Base-by-base conservation (phyloP, 2,797 vertebrate species). In the Rhodeus uyekii region DNA sequence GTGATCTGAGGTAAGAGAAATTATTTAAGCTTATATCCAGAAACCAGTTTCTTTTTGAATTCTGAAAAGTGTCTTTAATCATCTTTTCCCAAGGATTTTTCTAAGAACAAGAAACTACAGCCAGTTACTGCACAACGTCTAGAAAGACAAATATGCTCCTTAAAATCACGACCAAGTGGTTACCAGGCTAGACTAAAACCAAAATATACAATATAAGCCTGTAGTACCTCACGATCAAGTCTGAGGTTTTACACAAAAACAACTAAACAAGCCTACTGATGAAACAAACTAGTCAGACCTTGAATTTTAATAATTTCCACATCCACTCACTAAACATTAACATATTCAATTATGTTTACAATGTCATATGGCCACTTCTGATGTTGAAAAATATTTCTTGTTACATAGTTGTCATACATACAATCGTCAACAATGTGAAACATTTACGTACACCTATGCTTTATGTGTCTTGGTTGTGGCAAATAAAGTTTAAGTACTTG, bases 11-110 rank as follows among this genome's bases (percentile, higher is more conserved):
- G 19, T 36, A 58, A 53, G 48, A 77, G 32, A 60, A 32, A 18
- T 60, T 73, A 53, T 18, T 81, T 77, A 58, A 65, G 85, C 60
- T 73, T 76, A 83, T 58, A 83, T 80, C 65, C 55, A 55, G 34
- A 44, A 44, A 69, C 42, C 48, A 34, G 38, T 63, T 60, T 39
- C 27, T 39, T 55, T 55, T 55, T 55, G 0, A 38, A 72, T 24
- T 78, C 36, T 42, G 67, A 19, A 16, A 22, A 39, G 19, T 50
- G 32, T 42, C 34, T 72, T 64, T 83, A 36, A 8, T 3, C 46
- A 34, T 38, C 48, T 69, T 39, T 58, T 19, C 34, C 48, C 16
- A 61, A 32, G 50, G 34, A 44, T 50, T n/a, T 39, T 8, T 39
- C 55, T 7, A 29, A 60, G n/a, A 29, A 60, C 1, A 9, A 60